Evolutionary conservation across 2,888 invertebrate species (phyloP).

Genomic region (Oligia strigilis): DNA sequence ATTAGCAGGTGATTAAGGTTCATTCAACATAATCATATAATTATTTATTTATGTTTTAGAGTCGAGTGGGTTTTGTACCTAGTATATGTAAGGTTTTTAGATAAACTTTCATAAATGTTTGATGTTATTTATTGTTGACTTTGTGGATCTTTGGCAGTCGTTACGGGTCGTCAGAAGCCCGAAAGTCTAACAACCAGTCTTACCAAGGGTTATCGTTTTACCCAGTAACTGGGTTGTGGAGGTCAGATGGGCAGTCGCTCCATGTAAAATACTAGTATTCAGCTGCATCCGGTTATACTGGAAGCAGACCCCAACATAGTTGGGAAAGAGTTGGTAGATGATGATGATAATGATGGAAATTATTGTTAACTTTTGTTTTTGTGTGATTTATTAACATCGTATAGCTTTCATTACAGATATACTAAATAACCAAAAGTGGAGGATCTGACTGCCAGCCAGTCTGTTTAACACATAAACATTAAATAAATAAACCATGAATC

Average conservation of each 20-base stretch:
- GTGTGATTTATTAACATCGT: neutral
- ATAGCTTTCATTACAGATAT: neutral
- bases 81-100: slow-evolving; percentile 72
- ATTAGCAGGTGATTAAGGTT: slow-evolving; percentile 89
- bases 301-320: too few species aligned
- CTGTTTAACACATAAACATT: neutral
- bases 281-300: neutral
- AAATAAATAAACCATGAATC: neutral
- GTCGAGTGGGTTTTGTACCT: slow-evolving; percentile 85
- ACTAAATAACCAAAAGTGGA: neutral
- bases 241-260: neutral
- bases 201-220: neutral
- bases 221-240: neutral
- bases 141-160: neutral
- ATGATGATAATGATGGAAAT: neutral
- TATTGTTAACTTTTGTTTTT: neutral
- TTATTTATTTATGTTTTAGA: slow-evolving; percentile 90
- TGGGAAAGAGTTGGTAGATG: neutral
- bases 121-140: neutral
- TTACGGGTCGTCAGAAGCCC: neutral
- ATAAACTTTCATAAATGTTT: slow-evolving; percentile 53
- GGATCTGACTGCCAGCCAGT: neutral
- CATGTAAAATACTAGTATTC: neutral
- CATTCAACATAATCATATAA: slow-evolving; percentile 89
- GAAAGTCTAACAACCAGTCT: neutral